Evolutionary conservation across 2,888 invertebrate species (phyloP).

Genomic region (Acholoe squamosa): DNA sequence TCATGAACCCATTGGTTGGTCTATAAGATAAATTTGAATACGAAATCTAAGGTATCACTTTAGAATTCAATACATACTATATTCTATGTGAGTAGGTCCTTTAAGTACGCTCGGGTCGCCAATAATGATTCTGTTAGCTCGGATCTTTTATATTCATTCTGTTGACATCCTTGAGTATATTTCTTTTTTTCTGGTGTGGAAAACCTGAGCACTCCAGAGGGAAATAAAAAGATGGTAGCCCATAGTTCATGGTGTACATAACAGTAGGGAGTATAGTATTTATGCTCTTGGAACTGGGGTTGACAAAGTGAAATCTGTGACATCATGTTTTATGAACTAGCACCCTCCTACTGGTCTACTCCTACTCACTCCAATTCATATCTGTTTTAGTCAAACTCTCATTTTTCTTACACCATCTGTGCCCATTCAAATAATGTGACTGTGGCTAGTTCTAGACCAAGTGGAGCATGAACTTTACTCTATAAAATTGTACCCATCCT

Average conservation of each 20-base stretch:
- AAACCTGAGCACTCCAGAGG: background rate
- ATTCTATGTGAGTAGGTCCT: background rate
- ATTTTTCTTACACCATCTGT: too few species aligned
- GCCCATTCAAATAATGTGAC: too few species aligned
- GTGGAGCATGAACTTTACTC: too few species aligned
- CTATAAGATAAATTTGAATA: background rate
- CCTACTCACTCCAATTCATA: background rate
- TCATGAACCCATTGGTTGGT: background rate
- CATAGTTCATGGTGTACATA: slow-evolving; percentile 12
- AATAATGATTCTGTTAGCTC: slow-evolving; percentile 12
- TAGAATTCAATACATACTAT: slow-evolving; percentile 9
- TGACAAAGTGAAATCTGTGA: background rate
- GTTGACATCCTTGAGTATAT: background rate
- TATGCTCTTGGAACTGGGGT: slow-evolving; percentile 16
- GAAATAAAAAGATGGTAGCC: background rate
- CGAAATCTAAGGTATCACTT: slow-evolving; percentile 8
- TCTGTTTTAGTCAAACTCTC: too few species aligned
- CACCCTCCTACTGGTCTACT: too few species aligned
- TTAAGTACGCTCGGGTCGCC: background rate
- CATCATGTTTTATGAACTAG: slow-evolving; percentile 7
- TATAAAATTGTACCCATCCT: too few species aligned
- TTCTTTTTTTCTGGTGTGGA: background rate
- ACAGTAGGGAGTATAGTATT: background rate
- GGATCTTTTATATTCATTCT: background rate
- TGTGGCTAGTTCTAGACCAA: too few species aligned